Conservation (phyloP, 2,113 vertebrate genomes). For the Machaerirhynchus nigripectus region DNA sequence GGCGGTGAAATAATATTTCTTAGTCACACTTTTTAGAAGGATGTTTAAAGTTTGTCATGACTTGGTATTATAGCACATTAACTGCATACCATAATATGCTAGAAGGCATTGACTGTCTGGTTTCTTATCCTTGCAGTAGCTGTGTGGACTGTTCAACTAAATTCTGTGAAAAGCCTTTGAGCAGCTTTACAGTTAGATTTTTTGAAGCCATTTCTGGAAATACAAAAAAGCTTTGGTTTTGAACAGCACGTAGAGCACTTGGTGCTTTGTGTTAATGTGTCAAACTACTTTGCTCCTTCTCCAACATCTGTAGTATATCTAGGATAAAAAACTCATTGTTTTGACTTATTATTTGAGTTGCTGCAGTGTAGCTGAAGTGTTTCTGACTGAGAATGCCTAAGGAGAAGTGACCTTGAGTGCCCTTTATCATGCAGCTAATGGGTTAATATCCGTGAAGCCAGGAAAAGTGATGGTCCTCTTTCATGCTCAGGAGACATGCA, state of each 20-base stretch:
- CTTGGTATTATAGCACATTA: background rate
- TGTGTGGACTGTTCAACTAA: background rate
- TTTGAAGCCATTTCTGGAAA: background rate
- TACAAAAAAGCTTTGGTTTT: background rate
- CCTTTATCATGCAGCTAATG: background rate
- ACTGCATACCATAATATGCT: rapidly evolving
- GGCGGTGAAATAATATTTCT: background rate
- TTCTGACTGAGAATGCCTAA: background rate
- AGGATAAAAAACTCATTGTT: background rate
- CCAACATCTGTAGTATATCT: background rate
- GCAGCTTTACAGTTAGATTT: background rate
- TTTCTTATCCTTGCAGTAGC: background rate
- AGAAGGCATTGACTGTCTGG: background rate
- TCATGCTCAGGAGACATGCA: rapidly evolving
- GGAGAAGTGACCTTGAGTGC: background rate
- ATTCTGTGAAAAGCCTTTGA: background rate
- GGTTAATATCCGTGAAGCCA: background rate
- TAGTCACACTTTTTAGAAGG: background rate
- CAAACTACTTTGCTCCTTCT: background rate
- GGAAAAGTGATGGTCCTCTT: background rate
- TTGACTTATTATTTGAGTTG: too few relatives aligned
- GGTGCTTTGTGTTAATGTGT: background rate
- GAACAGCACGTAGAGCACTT: background rate
- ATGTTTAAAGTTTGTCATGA: background rate
- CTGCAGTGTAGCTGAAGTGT: background rate